Base-by-base conservation (phyloP, 2,888 invertebrate species). In the Hydrotaea cyrtoneurina region DNA sequence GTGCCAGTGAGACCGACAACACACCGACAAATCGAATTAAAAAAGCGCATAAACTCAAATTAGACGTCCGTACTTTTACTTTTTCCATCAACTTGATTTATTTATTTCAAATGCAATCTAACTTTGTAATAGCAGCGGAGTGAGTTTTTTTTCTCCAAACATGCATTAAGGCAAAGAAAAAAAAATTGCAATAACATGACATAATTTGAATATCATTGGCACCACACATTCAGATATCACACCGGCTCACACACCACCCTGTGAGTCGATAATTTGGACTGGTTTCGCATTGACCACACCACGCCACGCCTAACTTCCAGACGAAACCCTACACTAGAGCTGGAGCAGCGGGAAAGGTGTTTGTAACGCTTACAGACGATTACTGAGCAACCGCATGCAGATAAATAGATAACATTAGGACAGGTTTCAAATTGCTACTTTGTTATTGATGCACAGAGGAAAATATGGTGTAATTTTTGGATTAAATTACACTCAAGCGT, bases 191-290 rank as follows among this genome's bases (percentile, higher is more conserved):
- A 13, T 50, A 43, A 43, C 69, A 66, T 72, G 76, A 76, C 72
- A 80, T 80, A 76, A 74, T 83, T 80, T 74, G 50, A 71, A 80
- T 62, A 80, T 80, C 77, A 83, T 74, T 80, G 57, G 73, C 77
- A 74, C 19, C 43, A 69, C 11, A 26, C 39, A 55, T 21, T 55
- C 55, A 31, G 31, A 31, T 7, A 31, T 2, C 31, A 31, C 31
- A 31, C 3, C 3, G 31, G 31, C 31, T 31, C 7, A 31, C 31
- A 2, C n/a, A 50, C 3, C 50, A 50, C 1, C 50, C 15, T 13
- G 43, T 13, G 43, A 43, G 7, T 13, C 15, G 2, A 50, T 50
- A 69, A 78, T 64, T 46, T 57, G 72, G 66, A 50, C 79, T 39
- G 53, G 80, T 83, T 83, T 83, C 59, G 0, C 19, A 43, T 80